Conservation (phyloP, 1,140 invertebrate genomes). For the Hyposmocoma kahamanoa region DNA sequence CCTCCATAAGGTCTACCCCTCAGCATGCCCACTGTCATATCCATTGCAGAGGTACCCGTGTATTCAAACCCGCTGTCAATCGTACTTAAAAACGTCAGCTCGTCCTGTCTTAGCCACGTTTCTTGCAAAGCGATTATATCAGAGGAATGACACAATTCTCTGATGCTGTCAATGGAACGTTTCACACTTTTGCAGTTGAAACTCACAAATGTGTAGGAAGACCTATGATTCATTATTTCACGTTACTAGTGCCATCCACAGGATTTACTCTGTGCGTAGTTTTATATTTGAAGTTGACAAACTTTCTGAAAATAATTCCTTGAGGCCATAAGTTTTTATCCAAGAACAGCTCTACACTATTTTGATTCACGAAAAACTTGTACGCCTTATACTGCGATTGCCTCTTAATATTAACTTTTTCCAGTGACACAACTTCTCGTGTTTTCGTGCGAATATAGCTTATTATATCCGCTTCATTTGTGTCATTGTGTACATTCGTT, state of each 20-base stretch:
- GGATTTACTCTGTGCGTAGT: background rate
- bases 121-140: conserved; percentile 5
- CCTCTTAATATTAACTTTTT: conserved; percentile 17
- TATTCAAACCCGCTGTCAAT: background rate
- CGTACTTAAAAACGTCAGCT: background rate
- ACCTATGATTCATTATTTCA: too few species aligned
- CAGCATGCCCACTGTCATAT: background rate
- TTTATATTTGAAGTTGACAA: conserved; percentile 13
- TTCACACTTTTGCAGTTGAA: conserved; percentile 4
- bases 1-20: conserved; percentile 5
- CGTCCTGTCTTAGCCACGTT: conserved; percentile 1
- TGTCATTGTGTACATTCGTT: conserved; percentile 8
- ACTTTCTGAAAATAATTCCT: conserved; percentile 19
- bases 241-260: too few species aligned
- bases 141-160: background rate
- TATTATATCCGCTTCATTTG: conserved; percentile 5
- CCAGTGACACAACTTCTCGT: conserved; percentile 3
- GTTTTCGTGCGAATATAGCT: conserved; percentile 11
- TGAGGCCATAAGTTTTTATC: conserved; percentile 18
- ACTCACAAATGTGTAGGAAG: background rate
- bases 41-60: background rate
- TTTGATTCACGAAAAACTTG: conserved; percentile 18
- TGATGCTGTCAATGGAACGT: background rate
- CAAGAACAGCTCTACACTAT: conserved; percentile 14
- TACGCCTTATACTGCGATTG: conserved; percentile 15